A percentile compares a stretch with the other conserved stretches of the same genome.
Evolutionary conservation across 2,797 vertebrate genomes (phyloP).

Genomic region (Erpetoichthys calabaricus): DNA sequence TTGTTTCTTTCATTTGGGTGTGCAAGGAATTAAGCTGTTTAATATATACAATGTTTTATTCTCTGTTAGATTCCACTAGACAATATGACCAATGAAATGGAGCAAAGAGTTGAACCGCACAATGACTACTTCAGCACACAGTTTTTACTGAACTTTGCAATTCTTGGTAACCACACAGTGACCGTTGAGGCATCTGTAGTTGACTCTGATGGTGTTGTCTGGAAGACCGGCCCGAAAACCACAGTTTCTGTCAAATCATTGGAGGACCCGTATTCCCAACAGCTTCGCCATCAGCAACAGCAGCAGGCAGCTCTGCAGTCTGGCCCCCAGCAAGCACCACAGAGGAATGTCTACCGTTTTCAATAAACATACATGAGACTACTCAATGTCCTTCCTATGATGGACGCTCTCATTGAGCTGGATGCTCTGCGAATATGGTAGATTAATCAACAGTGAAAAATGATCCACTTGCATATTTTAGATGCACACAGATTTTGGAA

Average conservation of each 20-base stretch:
- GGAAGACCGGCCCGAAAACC: constrained; percentile 89
- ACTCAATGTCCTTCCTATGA: no score
- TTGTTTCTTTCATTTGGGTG: no score
- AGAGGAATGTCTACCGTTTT: constrained; percentile 70
- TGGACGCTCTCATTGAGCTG: no score
- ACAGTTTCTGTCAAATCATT: constrained; percentile 83
- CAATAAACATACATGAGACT: constrained; percentile 21
- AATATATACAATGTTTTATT: background rate
- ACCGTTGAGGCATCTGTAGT: constrained; percentile 89
- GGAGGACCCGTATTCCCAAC: constrained; percentile 91
- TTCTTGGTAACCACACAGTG: constrained; percentile 79
- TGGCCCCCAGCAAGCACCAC: constrained; percentile 46
- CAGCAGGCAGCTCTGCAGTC: constrained; percentile 45
- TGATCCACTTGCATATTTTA: no score
- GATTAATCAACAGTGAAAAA: no score
- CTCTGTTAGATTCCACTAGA: constrained; percentile 65
- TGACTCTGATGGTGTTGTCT: constrained; percentile 78
- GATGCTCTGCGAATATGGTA: no score
- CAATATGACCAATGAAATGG: constrained; percentile 79
- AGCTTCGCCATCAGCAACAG: constrained; percentile 82
- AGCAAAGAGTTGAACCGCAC: constrained; percentile 89
- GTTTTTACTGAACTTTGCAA: constrained; percentile 81
- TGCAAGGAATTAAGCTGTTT: no score
- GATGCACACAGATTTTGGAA: no score
- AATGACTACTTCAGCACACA: constrained; percentile 98